Percentiles rank a stretch among this genome's conserved stretches.
These are phyloP conservation scores for Antechinus flavipes DNA, from an alignment of 2,113 vertebrate species.

Conservation along the genomic window DNA sequence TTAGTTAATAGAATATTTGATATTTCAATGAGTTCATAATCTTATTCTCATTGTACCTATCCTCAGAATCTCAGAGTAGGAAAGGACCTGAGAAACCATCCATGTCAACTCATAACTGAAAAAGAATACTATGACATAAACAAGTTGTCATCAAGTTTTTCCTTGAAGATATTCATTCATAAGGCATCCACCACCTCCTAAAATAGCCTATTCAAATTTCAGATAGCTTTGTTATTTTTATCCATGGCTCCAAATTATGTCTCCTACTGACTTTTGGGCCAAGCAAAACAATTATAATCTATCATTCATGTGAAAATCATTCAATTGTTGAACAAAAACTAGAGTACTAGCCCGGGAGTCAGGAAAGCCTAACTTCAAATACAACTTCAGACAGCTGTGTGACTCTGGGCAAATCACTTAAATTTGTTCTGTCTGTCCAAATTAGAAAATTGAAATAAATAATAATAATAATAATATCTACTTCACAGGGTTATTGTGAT, in stretches of 20 bases:
- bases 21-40: background rate
- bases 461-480: background rate
- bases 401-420: background rate
- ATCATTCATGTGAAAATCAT: background rate
- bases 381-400: background rate
- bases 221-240: background rate
- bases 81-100: background rate
- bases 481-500: background rate
- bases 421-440: background rate
- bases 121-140: background rate
- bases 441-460: background rate
- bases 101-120: background rate
- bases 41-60: background rate
- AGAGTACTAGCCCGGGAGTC: background rate
- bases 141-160: background rate
- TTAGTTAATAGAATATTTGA: background rate
- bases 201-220: background rate
- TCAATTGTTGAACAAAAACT: background rate
- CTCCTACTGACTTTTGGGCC: background rate
- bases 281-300: background rate
- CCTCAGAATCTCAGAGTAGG: background rate
- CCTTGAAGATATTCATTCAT: background rate
- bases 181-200: background rate
- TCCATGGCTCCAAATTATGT: background rate
- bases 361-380: background rate